Evolutionary conservation across 92 coral and sea anemone species (phyloP).

Genomic region (Palythoa grandis): DNA sequence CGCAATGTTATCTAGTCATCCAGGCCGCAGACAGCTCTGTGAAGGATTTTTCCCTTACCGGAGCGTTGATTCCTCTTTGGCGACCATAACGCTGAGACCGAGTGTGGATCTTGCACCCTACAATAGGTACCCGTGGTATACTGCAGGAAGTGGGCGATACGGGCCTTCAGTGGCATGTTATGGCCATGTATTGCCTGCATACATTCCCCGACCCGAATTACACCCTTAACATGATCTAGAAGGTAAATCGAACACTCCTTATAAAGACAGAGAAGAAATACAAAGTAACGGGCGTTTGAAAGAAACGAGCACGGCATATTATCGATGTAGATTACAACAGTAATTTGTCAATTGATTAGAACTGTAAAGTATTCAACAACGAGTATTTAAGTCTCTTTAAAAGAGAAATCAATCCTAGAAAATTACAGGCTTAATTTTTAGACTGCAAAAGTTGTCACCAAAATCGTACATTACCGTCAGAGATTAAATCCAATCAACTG

Average conservation of each 20-base stretch:
- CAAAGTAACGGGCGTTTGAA: background rate
- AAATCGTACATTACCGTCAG: background rate
- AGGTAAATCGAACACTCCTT: background rate
- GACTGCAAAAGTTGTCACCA: background rate
- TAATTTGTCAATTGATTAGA: background rate
- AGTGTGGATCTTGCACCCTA: constrained; percentile 71
- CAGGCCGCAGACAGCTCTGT: constrained; percentile 69
- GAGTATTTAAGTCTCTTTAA: constrained; percentile 36
- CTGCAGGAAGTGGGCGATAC: constrained; percentile 60
- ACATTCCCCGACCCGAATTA: constrained; percentile 32
- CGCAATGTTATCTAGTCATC: constrained; percentile 52
- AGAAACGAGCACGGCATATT: background rate
- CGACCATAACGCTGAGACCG: constrained; percentile 69
- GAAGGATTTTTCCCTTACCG: constrained; percentile 76
- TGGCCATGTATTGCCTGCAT: constrained; percentile 70
- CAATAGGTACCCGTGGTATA: constrained; percentile 59
- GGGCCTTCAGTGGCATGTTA: constrained; percentile 73
- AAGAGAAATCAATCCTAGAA: constrained; percentile 7
- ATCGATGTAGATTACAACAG: background rate
- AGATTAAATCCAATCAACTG: background rate
- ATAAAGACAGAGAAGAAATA: background rate
- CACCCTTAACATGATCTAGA: constrained; percentile 9
- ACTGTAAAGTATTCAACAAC: background rate
- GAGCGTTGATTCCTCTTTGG: constrained; percentile 60
- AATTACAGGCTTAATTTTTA: background rate